A percentile compares a stretch with the other conserved stretches of the same genome.
Conservation (phyloP, 2,888 invertebrate genomes). For the Pantelozetes paolii region DNA sequence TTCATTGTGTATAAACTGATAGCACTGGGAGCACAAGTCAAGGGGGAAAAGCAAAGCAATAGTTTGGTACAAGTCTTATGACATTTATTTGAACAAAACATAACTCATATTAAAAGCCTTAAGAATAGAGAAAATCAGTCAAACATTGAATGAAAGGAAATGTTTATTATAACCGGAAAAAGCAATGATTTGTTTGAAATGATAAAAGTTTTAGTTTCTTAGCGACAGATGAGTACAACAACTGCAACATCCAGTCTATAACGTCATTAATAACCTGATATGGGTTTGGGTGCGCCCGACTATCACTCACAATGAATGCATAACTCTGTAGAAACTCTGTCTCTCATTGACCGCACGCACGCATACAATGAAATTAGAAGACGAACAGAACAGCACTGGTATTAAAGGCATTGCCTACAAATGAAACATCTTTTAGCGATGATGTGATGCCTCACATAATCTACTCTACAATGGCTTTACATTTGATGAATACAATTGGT, state of each 20-base stretch:
- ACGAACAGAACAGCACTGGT: slow-evolving; percentile 2
- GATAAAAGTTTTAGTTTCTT: slow-evolving; percentile 4
- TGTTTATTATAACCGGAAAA: slow-evolving; percentile 21
- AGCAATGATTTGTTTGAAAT: slow-evolving; percentile 14
- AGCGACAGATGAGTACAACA: neutral
- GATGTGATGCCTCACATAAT: slow-evolving; percentile 26
- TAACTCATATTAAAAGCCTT: neutral
- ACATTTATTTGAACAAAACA: neutral
- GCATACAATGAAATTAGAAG: slow-evolving; percentile 25
- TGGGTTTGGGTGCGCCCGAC: slow-evolving; percentile 33
- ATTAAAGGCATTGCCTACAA: neutral
- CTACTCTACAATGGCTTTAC: neutral
- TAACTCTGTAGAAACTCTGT: neutral
- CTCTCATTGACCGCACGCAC: slow-evolving; percentile 35
- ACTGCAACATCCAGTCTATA: slow-evolving; percentile 28
- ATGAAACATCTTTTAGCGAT: slow-evolving; percentile 1
- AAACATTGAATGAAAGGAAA: slow-evolving; percentile 4
- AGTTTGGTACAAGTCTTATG: slow-evolving; percentile 1
- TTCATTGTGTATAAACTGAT: neutral
- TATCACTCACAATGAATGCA: slow-evolving; percentile 7
- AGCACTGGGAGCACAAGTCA: too few species aligned
- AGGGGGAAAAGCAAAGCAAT: neutral
- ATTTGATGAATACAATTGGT: slow-evolving; percentile 6
- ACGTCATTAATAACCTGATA: slow-evolving; percentile 35
- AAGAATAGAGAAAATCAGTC: slow-evolving; percentile 16